Conservation (phyloP, 1,140 invertebrate genomes). For the Centruroides sculpturatus region DNA sequence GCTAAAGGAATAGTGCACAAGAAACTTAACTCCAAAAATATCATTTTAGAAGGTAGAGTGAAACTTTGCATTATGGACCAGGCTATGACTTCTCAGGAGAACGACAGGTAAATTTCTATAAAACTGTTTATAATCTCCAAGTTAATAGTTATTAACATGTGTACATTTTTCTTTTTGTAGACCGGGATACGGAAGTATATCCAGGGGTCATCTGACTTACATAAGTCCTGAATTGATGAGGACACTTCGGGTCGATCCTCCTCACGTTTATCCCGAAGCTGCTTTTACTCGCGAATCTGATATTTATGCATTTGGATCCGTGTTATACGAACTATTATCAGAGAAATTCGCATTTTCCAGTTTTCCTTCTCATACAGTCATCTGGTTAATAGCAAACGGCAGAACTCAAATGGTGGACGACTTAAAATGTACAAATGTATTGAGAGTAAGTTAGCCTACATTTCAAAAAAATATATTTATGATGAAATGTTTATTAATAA, state of each 20-base stretch:
- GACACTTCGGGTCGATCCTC: conserved; percentile 24
- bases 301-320: conserved; percentile 31
- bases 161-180: conserved; percentile 15
- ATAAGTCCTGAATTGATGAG: conserved; percentile 31
- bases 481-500: background rate
- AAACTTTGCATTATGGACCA: conserved; percentile 34
- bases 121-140: background rate
- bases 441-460: background rate
- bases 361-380: conserved; percentile 22
- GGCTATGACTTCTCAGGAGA: conserved; percentile 23
- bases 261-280: conserved; percentile 17
- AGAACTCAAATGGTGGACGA: conserved; percentile 26
- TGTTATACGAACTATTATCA: conserved; percentile 29
- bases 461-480: background rate
- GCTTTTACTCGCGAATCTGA: conserved; percentile 25
- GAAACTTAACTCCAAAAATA: conserved; percentile 32
- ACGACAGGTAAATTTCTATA: conserved; percentile 13
- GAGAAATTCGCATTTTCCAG: conserved; percentile 26
- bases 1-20: conserved; percentile 34
- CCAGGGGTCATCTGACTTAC: conserved; percentile 28
- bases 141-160: background rate
- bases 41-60: conserved; percentile 33
- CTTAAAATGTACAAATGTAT: conserved; percentile 1
- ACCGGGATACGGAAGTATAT: conserved; percentile 25
- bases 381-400: conserved; percentile 28